These are phyloP conservation scores for Cephus runcator DNA, from an alignment of 2,888 invertebrate genomes.

Conservation along the genomic window DNA sequence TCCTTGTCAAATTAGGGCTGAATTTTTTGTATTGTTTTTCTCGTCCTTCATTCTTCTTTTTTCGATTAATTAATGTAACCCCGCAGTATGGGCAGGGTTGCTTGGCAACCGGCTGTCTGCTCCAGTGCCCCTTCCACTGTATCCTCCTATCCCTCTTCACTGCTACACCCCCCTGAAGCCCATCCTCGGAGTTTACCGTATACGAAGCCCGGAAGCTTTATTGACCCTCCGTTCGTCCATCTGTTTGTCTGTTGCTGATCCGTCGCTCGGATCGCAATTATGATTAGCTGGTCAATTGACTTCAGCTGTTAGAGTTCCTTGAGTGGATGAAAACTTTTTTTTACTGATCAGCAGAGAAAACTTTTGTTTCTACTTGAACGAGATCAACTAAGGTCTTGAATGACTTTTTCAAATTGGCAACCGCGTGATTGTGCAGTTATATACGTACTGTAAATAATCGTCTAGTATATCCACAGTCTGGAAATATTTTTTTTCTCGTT, in stretches of 20 bases:
- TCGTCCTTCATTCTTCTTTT: constrained; percentile 13
- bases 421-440: not conserved
- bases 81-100: constrained; percentile 19
- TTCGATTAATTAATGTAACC: constrained; percentile 21
- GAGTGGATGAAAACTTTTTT: not conserved
- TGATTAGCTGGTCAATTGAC: constrained; percentile 4
- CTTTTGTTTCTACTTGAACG: not conserved
- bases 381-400: not conserved
- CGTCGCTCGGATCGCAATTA: constrained; percentile 6
- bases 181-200: constrained; percentile 3
- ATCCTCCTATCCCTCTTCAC: not conserved
- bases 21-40: not conserved
- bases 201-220: constrained; percentile 18
- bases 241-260: not conserved
- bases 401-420: not conserved
- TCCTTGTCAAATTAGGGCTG: not conserved
- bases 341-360: not conserved
- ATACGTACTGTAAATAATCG: not conserved
- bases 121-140: constrained; percentile 4
- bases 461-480: not conserved
- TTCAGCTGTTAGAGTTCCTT: not conserved
- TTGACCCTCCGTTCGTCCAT: constrained; percentile 15
- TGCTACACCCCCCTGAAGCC: not conserved
- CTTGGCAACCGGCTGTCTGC: constrained; percentile 16
- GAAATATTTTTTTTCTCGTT: not conserved